A percentile compares a stretch with the other conserved stretches of the same genome.
phyloP scores from a whole-genome alignment of 2,113 vertebrate species.

The Thermophis baileyi region DNA sequence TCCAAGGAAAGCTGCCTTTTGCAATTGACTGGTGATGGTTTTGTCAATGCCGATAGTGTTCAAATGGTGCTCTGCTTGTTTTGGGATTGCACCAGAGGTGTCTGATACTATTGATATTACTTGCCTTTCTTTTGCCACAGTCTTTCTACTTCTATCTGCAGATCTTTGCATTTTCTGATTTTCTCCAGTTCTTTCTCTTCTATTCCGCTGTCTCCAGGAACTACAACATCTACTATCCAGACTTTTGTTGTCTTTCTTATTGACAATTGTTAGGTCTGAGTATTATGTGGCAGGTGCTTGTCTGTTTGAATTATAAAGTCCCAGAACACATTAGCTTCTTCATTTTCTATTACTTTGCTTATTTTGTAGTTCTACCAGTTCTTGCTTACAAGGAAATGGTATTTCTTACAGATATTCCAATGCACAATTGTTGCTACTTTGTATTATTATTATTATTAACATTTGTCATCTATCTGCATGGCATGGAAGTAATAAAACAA shows the following conservation, averaged over 20 bases:
- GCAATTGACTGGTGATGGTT: background rate
- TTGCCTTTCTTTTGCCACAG: background rate
- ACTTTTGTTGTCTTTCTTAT: background rate
- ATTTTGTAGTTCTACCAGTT: background rate
- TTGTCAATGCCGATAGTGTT: background rate
- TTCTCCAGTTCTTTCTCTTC: background rate
- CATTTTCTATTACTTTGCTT: background rate
- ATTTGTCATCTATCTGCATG: constrained; percentile 87
- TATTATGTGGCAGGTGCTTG: background rate
- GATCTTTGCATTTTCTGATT: background rate
- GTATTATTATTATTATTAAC: constrained; percentile 50
- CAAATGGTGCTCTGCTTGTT: background rate
- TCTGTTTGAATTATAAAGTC: background rate
- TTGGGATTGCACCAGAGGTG: background rate
- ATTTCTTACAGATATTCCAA: background rate
- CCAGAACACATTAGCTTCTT: background rate
- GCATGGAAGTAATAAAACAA: constrained; percentile 66
- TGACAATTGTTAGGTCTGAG: background rate
- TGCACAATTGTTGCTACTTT: background rate
- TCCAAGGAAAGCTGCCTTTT: background rate
- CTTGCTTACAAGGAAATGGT: background rate
- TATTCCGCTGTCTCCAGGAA: no score
- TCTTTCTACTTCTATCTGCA: background rate
- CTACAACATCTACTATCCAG: no score
- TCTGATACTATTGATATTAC: background rate